Percentiles rank a stretch among this genome's conserved stretches.
These are phyloP conservation scores for Scaptomyza graminum DNA, from an alignment of 1,140 invertebrate genomes.

Conservation along the genomic window DNA sequence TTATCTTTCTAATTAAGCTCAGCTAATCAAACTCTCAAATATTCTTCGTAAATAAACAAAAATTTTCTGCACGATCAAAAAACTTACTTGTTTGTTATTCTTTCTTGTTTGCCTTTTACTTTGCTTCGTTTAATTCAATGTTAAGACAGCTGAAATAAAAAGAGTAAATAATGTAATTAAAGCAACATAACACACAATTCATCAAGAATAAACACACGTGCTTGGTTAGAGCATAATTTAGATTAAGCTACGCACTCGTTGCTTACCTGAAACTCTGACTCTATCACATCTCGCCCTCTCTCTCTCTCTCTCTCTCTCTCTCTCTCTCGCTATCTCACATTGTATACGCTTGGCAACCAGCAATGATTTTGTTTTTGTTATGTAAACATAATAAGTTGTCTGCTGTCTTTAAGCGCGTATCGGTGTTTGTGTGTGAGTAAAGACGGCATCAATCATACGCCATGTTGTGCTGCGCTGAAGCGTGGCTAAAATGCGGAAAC, in stretches of 20 bases:
- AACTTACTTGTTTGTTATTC: conserved; percentile 10
- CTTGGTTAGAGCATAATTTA: conserved; percentile 16
- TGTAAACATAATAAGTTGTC: conserved; percentile 68
- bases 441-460: conserved; percentile 79
- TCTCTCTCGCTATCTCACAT: conserved; percentile 1
- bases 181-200: conserved; percentile 24
- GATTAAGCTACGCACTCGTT: conserved; percentile 15
- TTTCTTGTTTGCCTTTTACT: conserved; percentile 18
- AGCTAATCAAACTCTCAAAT: too few relatives aligned
- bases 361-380: conserved; percentile 38
- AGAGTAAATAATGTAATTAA: conserved; percentile 66
- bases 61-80: background rate
- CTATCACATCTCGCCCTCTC: background rate
- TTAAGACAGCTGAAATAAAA: conserved; percentile 51
- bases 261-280: background rate
- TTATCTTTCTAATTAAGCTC: too few relatives aligned
- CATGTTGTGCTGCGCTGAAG: conserved; percentile 71
- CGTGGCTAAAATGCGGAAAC: conserved; percentile 77
- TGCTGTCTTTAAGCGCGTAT: conserved; percentile 11
- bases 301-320: too few relatives aligned
- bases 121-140: conserved; percentile 19
- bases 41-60: too few relatives aligned
- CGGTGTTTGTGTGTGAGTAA: conserved; percentile 26
- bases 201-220: conserved; percentile 24
- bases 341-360: conserved; percentile 1